Evolutionary conservation across 2,113 vertebrate species (phyloP), one percentile per base, ranked within the genome.

Genomic region (Spea bombifrons): DNA sequence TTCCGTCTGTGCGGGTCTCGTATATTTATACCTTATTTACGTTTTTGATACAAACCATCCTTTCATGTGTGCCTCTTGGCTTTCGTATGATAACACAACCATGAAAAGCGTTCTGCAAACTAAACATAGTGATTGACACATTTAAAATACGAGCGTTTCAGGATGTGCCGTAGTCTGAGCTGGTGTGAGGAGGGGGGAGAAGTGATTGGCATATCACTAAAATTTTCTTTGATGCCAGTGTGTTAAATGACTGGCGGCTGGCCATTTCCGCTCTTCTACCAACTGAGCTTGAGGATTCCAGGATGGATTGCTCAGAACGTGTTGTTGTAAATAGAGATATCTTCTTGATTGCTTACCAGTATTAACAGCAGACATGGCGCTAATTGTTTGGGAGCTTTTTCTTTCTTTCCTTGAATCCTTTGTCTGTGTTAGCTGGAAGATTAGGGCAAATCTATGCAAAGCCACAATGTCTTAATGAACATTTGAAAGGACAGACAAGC

Each of bases 41-140:
- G 65, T 76, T 68, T 30, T 9, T 7, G 55, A 71, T 70, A 59
- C 53, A 63, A 61, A 44, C 53, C 9, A 12, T 63, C 57, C 68
- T 78, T 64, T 71, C 68, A 71, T 72, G 46, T 16, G 16, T 50
- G 17, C 46, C 44, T 59, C 61, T 71, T 66, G 13, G 16, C 48
- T 30, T 78, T 72, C 9, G 71, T 78, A 65, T 64, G 57, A 71
- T 78, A 52, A 70, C 17, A 71, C 66, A 44, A 57, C 13, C 67
- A 52, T 65, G 67, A 64, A 49, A 71, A 65, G 57, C 67, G 43
- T 63, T 77, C 30, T 46, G 46, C 30, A 71, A 16, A 43, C n/a
- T 71, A 78, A 78, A 78, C 76, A 78, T 4, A 61, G 57, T 48
- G 64, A 61, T 45, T 52, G 61, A 49, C 15, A 65, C 16, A 10